Percentiles rank a stretch among this genome's conserved stretches.
Conservation (phyloP, 2,888 invertebrate genomes). For the Noctua janthe region DNA sequence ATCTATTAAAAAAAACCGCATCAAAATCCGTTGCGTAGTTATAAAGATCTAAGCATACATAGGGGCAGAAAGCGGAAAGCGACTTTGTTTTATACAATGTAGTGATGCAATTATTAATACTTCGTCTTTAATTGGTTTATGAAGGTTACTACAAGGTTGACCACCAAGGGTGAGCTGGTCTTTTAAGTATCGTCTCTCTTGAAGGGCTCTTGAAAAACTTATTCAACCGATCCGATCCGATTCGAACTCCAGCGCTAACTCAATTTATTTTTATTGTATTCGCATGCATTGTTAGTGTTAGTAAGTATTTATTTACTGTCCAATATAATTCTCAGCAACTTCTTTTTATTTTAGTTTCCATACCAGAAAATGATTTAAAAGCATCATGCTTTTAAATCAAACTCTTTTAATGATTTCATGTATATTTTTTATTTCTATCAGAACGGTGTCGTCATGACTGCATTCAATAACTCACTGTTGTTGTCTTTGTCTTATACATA, state of each 20-base stretch:
- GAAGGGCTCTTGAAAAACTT: neutral
- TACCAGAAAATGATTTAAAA: neutral
- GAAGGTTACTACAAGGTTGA: neutral
- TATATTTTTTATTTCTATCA: neutral
- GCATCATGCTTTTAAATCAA: too few relatives aligned
- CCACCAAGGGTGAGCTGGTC: too few relatives aligned
- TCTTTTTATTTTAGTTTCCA: neutral
- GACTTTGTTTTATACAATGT: too few relatives aligned
- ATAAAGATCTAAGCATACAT: too few relatives aligned
- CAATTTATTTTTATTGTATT: neutral
- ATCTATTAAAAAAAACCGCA: too few relatives aligned
- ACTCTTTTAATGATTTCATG: neutral
- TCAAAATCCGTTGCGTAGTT: too few relatives aligned
- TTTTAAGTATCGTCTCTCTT: neutral
- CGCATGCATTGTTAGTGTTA: neutral
- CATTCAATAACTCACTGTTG: neutral
- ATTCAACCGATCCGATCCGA: neutral
- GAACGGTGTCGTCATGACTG: neutral
- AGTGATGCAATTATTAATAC: neutral
- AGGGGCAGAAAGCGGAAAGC: too few relatives aligned
- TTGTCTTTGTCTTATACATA: neutral
- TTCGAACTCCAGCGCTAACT: neutral
- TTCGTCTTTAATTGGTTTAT: neutral
- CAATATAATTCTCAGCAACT: neutral
- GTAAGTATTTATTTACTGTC: neutral